phyloP scores from a whole-genome alignment of 1,140 invertebrate genomes.

The Neodiprion lecontei region DNA sequence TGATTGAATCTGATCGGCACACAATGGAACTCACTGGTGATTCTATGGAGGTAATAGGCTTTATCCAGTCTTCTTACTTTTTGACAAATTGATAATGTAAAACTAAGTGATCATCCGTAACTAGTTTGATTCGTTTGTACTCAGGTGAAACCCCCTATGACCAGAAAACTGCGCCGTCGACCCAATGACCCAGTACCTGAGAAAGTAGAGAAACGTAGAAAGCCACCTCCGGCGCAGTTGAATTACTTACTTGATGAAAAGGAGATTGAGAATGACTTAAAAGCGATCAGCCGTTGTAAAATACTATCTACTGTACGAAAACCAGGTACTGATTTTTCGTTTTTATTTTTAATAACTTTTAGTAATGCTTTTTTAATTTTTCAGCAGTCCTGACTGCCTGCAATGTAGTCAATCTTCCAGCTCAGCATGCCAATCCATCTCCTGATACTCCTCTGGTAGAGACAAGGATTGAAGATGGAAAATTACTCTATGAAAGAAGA shows the following conservation, averaged over 20 bases:
- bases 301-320: constrained; percentile 61
- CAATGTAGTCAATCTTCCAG: constrained; percentile 53
- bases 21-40: constrained; percentile 88
- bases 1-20: constrained; percentile 87
- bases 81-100: neutral
- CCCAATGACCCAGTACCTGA: constrained; percentile 93
- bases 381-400: constrained; percentile 59
- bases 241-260: constrained; percentile 88
- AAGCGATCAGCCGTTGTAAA: constrained; percentile 79
- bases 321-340: constrained; percentile 48
- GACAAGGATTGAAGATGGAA: constrained; percentile 92
- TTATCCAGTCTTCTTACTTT: constrained; percentile 14
- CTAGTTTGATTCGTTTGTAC: constrained; percentile 17
- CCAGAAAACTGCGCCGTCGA: constrained; percentile 86
- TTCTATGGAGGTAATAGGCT: constrained; percentile 74
- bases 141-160: constrained; percentile 77
- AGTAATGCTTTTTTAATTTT: constrained; percentile 26
- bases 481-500: constrained; percentile 90
- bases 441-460: constrained; percentile 67
- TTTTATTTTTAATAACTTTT: constrained; percentile 18
- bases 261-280: constrained; percentile 88
- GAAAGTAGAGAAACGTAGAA: constrained; percentile 80
- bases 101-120: neutral
- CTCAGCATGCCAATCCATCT: constrained; percentile 48
- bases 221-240: constrained; percentile 81